These are phyloP conservation scores for Acanthornis magna DNA, from an alignment of 2,797 vertebrate species.

Conservation along the genomic window DNA sequence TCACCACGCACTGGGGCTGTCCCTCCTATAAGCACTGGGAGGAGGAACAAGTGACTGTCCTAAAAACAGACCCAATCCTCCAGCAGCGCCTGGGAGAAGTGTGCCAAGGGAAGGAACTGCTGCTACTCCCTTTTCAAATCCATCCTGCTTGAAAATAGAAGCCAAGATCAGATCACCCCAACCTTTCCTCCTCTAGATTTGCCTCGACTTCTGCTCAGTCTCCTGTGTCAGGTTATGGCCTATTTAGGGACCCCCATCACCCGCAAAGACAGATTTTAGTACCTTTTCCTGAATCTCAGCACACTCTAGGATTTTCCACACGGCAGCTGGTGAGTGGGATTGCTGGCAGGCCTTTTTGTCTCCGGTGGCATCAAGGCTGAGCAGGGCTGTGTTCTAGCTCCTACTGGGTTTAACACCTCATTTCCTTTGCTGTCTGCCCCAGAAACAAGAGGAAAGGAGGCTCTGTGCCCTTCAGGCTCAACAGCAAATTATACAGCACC, in stretches of 20 bases:
- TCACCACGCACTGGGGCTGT: fast-evolving
- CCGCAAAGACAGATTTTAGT: neutral
- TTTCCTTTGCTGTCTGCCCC: conserved; percentile 5
- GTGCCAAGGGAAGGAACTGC: neutral
- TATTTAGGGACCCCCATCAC: neutral
- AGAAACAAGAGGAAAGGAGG: neutral
- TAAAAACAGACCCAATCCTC: neutral
- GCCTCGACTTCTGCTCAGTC: neutral
- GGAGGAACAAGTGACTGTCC: neutral
- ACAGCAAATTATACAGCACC: neutral
- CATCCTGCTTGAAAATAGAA: neutral
- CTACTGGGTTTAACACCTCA: conserved; percentile 24
- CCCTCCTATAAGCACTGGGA: neutral
- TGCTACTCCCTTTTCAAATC: neutral
- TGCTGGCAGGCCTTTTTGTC: conserved; percentile 44
- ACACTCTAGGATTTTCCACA: neutral
- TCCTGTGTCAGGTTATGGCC: neutral
- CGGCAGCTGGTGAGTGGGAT: conserved; percentile 54
- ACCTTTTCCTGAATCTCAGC: conserved; percentile 4
- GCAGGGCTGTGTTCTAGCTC: neutral
- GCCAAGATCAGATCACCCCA: neutral
- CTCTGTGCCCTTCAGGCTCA: neutral
- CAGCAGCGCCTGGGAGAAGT: neutral
- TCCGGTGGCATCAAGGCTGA: conserved; percentile 14
- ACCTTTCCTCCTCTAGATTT: neutral